Evolutionary conservation across 2,797 vertebrate genomes (phyloP), one percentile per base, ranked within the genome.

Genomic region (Myoxocephalus aenaeus): DNA sequence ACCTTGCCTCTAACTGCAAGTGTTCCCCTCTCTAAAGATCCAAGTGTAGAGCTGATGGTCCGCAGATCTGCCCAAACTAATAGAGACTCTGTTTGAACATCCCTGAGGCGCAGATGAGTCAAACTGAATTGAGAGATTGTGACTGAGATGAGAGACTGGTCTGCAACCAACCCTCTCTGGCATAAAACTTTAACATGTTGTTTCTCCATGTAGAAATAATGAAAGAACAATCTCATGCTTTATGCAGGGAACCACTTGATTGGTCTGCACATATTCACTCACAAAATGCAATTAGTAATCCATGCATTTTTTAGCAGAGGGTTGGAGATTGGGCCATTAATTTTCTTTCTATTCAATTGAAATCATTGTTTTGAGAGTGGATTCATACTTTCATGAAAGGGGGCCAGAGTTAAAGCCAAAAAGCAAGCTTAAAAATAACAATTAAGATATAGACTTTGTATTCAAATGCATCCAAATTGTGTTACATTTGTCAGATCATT

Each of bases 101-200:
- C 11, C n/a, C 38, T 6, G 20, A 74, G 69, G 54, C 1, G 9
- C 2, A 40, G 70, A 40, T n/a, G 58, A 80, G 27, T 79, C 77
- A 80, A 34, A 27, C 44, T 9, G 8, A 32, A 62, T 0, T 22
- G 15, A 64, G 29, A 69, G 18, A 38, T 22, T 5, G 46, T 3
- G 2, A 18, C 14, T 44, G 44, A 66, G 58, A 44, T 2, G 1
- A 67, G 29, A 66, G 7, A 2, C 51, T 27, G 1, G 1, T 53
- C 7, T 36, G 3, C 18, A 17, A 22, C 29, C 25, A 10, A n/a
- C 1, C 17, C 27, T 51, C 34, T 29, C 27, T 25, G 29, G 3
- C 22, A 54, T 32, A n/a, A 69, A 77, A 73, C 34, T n/a, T 67
- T 50, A n/a, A 36, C 18, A 38, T n/a, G 48, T 50, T 50, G 18